Evolutionary conservation across 2,888 invertebrate genomes (phyloP), one percentile per base, ranked within the genome.

Genomic region (Drosophila monieri): DNA sequence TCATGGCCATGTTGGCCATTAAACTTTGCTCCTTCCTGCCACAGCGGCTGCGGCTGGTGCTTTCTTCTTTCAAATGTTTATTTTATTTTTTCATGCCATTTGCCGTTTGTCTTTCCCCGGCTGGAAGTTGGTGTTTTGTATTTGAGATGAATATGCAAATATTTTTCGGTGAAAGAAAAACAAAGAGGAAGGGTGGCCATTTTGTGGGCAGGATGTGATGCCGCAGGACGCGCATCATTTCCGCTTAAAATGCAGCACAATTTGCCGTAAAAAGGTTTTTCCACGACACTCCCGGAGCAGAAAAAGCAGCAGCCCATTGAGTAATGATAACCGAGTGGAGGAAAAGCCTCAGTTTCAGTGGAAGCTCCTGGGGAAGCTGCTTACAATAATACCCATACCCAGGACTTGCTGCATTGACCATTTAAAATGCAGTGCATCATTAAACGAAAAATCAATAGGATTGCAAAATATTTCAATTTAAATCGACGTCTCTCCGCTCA

Each of bases 61-160:
- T 79, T 81, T 75, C 80, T 77, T 78, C 64, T 80, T 71, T 47
- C 32, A 76, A 78, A 78, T 53, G 70, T 62, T 71, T 70, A 59
- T 72, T 73, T 70, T 57, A 53, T 70, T 67, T 55, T 71, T 59
- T 60, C 14, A 53, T 58, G 65, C 67, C 64, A 66, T 64, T 68
- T 54, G 30, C 54, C 55, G 53, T 71, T 79, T 76, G 68, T 73
- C 75, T 54, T 68, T 73, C 62, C 69, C 72, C 73, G 67, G 55
- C 65, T 73, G 83, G 79, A 89, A 87, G 89, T 85, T 84, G 79
- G 72, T 88, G 85, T 88, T 89, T 88, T 89, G 88, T 89, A 87
- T 60, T 89, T 87, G 88, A 85, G 88, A 86, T 89, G 89, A 89
- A 89, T 89, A 89, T 89, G 89, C 88, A 89, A 89, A 89, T 88